Percentiles rank a stretch among this genome's conserved stretches.
Conservation (phyloP, 2,797 vertebrate genomes). For the Lagorchestes hirsutus region DNA sequence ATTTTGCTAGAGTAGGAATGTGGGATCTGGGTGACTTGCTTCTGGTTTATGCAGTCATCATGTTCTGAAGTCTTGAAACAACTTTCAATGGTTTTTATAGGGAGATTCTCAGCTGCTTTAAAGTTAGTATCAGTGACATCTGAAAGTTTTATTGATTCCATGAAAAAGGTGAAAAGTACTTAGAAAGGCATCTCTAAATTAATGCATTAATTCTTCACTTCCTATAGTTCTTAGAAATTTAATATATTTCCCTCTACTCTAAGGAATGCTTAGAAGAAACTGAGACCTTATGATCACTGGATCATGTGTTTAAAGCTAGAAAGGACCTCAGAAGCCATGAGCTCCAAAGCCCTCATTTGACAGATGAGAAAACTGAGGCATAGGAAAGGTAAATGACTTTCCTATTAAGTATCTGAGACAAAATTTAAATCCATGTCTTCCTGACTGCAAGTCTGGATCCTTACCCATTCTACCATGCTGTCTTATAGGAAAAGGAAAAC, state of each 20-base stretch:
- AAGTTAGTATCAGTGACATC: constrained; percentile 75
- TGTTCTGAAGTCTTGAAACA: constrained; percentile 27
- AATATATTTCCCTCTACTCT: constrained; percentile 63
- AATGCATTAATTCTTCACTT: constrained; percentile 67
- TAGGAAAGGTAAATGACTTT: too few relatives aligned
- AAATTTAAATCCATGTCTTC: too few relatives aligned
- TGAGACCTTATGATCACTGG: neutral
- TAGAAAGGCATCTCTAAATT: constrained; percentile 48
- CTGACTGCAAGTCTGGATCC: too few relatives aligned
- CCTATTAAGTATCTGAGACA: too few relatives aligned
- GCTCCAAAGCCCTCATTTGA: too few relatives aligned
- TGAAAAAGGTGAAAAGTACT: constrained; percentile 61
- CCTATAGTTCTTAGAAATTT: constrained; percentile 48
- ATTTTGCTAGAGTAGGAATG: too few relatives aligned
- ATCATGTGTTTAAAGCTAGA: too few relatives aligned
- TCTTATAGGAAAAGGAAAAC: constrained; percentile 41
- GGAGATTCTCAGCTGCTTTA: constrained; percentile 70
- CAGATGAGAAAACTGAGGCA: too few relatives aligned
- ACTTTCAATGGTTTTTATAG: constrained; percentile 71
- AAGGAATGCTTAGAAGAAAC: neutral
- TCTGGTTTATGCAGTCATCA: too few relatives aligned
- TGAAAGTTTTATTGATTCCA: constrained; percentile 56
- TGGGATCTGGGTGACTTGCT: too few relatives aligned
- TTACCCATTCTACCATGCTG: too few relatives aligned
- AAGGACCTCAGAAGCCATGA: too few relatives aligned